These are phyloP conservation scores for Euphydryas editha DNA, from an alignment of 2,888 invertebrate species.

Conservation along the genomic window DNA sequence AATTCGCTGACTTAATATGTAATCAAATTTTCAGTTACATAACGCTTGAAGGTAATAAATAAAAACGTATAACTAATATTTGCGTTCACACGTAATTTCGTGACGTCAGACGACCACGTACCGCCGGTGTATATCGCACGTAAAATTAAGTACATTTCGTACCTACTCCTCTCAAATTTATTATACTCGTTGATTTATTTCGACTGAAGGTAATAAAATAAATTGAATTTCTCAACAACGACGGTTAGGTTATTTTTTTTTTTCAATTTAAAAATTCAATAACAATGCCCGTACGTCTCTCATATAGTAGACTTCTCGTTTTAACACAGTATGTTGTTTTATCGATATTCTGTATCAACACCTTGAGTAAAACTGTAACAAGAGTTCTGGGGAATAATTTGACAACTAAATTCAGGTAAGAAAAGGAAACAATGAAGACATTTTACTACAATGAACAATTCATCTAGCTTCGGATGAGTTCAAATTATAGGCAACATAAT, in stretches of 20 bases:
- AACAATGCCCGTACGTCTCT: background rate
- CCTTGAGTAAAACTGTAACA: background rate
- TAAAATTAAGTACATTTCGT: slow-evolving; percentile 19
- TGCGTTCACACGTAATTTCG: slow-evolving; percentile 32
- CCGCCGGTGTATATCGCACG: slow-evolving; percentile 17
- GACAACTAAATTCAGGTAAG: too few relatives aligned
- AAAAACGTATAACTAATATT: slow-evolving; percentile 33
- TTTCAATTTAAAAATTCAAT: slow-evolving; percentile 4
- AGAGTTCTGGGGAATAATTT: background rate
- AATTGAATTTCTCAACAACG: slow-evolving; percentile 17
- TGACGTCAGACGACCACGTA: slow-evolving; percentile 31
- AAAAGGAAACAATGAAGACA: too few relatives aligned
- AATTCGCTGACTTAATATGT: too few relatives aligned
- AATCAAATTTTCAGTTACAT: background rate
- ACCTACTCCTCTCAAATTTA: slow-evolving; percentile 22
- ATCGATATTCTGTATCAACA: background rate
- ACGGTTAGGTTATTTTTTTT: background rate
- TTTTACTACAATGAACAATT: too few relatives aligned
- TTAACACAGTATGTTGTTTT: background rate
- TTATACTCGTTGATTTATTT: slow-evolving; percentile 23
- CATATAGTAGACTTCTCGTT: background rate
- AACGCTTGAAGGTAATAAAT: slow-evolving; percentile 24
- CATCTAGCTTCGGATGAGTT: too few relatives aligned
- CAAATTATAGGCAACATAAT: too few relatives aligned
- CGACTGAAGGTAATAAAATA: slow-evolving; percentile 20